phyloP scores from a whole-genome alignment of 2,888 invertebrate genomes.

The Petrophora chlorosata region DNA sequence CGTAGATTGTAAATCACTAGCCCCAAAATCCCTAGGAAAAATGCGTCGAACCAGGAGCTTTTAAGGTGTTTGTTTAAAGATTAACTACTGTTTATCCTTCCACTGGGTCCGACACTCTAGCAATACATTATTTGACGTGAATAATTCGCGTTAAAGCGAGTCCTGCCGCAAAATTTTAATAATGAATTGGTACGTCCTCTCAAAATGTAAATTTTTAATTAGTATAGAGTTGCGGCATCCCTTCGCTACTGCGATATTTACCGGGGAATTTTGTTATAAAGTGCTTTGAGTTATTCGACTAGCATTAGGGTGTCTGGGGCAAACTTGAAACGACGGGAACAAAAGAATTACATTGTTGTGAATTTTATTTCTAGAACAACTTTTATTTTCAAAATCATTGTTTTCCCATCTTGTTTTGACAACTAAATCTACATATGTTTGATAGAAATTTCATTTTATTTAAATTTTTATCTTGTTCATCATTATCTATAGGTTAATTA shows the following conservation, averaged over 20 bases:
- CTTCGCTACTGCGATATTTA: constrained; percentile 38
- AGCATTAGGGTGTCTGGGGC: background rate
- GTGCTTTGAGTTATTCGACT: constrained; percentile 28
- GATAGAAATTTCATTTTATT: too few species aligned
- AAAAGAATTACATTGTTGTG: too few species aligned
- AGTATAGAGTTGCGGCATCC: constrained; percentile 51
- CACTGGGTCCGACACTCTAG: constrained; percentile 30
- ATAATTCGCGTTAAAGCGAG: constrained; percentile 66
- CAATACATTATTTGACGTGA: constrained; percentile 65
- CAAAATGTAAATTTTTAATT: constrained; percentile 81
- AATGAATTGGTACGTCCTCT: constrained; percentile 79
- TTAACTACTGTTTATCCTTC: background rate
- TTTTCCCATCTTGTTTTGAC: too few species aligned
- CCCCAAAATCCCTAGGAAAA: too few species aligned
- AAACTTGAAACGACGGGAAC: background rate
- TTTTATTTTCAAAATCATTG: too few species aligned
- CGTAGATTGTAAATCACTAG: too few species aligned
- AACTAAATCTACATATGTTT: too few species aligned
- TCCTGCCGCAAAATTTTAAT: constrained; percentile 76
- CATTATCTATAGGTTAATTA: too few species aligned
- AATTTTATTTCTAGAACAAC: too few species aligned
- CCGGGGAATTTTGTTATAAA: constrained; percentile 34
- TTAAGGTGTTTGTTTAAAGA: background rate
- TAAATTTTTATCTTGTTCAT: too few species aligned
- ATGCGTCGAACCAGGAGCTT: background rate